Percentiles rank a stretch among this genome's conserved stretches.
Evolutionary conservation across 2,797 vertebrate genomes (phyloP).

Genomic region (Poliocrania exsul): DNA sequence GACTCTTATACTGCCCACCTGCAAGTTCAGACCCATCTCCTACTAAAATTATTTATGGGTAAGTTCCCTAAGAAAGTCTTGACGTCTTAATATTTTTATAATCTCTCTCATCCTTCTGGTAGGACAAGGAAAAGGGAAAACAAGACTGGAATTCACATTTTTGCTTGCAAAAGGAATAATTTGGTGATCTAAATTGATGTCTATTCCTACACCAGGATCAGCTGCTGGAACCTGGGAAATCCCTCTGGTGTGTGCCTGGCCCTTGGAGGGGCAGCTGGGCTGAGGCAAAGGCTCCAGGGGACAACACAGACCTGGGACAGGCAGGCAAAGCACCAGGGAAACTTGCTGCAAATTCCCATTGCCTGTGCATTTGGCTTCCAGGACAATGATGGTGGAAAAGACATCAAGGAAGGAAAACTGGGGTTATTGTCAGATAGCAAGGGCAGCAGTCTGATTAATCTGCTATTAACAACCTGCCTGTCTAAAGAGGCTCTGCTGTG

Average conservation of each 20-base stretch:
- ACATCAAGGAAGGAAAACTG: not conserved
- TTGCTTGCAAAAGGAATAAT: not conserved
- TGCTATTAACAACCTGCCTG: not conserved
- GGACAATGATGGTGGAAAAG: not conserved
- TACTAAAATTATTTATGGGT: not conserved
- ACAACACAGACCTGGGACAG: fast-evolving
- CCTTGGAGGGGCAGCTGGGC: not conserved
- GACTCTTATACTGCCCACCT: not conserved
- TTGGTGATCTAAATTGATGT: not conserved
- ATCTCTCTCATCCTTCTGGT: not conserved
- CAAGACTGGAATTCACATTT: fast-evolving
- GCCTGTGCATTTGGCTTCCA: not conserved
- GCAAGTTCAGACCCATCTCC: not conserved
- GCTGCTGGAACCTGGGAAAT: not conserved
- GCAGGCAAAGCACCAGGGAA: fast-evolving
- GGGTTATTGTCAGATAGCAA: not conserved
- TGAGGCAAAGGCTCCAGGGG: not conserved
- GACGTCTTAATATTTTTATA: not conserved
- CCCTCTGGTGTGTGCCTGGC: not conserved
- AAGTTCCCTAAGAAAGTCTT: not conserved
- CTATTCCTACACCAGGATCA: not conserved
- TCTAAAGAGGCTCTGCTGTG: not conserved
- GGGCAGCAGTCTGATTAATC: not conserved
- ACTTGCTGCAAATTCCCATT: not conserved
- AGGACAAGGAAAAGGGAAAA: not conserved